Evolutionary conservation across 2,113 vertebrate species (phyloP), one percentile per base, ranked within the genome.

Genomic region (Leucopsar rothschildi): DNA sequence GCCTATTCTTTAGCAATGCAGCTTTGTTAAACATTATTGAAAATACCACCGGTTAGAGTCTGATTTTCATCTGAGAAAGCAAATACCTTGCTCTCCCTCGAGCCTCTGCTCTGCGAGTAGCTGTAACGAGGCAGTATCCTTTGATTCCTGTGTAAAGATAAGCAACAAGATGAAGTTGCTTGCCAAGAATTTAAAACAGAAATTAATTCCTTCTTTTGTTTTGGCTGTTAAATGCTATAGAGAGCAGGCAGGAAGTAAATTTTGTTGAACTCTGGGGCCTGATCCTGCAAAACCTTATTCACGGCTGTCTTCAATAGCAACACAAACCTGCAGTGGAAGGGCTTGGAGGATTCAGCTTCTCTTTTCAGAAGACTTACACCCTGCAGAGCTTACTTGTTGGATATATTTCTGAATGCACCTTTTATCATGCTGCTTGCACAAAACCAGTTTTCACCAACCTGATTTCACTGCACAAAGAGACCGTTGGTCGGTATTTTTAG

Each of bases 21-120:
- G 80, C 66, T 97, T 97, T 96, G 92, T 97, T 89, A 87, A 94
- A 82, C 64, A 3, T 94, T 90, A 95, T 68, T 83, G 93, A 96
- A 97, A 97, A 96, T 93, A 89, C 78, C 87, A 68, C 90, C 0
- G 6, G 77, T 90, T 71, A 50, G 87, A 96, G 80, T 76, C 77
- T 82, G 82, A 84, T 92, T 96, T 94, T 87, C 85, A 96, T 94
- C 91, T 92, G 93, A 96, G 95, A 93, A 95, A 97, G 86, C 95
- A 97, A 97, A 96, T 72, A 93, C 70, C 70, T 87, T 78, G 94
- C 72, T 92, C 91, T 97, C 86, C 91, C 93, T 94, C 1, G 2
- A 94, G 91, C 60, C 75, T 60, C 33, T 78, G 44, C 56, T 89
- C 89, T 24, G 2, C 0, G 1, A 93, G 86, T 86, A 81, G 60